A percentile compares a stretch with the other conserved stretches of the same genome.
These are phyloP conservation scores for Drosophila novamexicana DNA, from an alignment of 1,140 invertebrate genomes.

Conservation along the genomic window DNA sequence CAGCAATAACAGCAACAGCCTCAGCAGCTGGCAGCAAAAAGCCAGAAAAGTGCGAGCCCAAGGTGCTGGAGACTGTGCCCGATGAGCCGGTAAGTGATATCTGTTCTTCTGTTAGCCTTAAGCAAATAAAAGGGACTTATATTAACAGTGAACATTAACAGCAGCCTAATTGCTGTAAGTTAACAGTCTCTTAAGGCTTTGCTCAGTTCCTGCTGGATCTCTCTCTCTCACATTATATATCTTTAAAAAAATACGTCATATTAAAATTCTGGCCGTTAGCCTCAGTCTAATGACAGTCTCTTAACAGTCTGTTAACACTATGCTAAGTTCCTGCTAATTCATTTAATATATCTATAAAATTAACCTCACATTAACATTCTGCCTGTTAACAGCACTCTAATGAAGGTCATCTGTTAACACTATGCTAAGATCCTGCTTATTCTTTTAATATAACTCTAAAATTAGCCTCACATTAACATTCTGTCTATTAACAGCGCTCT, in stretches of 20 bases:
- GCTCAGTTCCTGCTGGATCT: not conserved
- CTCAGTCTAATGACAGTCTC: not conserved
- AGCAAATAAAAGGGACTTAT: not conserved
- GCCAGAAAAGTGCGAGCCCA: constrained; percentile 74
- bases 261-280: not conserved
- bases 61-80: constrained; percentile 73
- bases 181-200: not conserved
- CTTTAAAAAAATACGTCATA: not conserved
- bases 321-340: not conserved
- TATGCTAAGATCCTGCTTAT: too few species aligned
- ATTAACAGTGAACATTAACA: not conserved
- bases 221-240: too few species aligned
- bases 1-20: constrained; percentile 26
- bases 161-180: not conserved
- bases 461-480: not conserved
- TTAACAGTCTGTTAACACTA: not conserved
- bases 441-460: too few species aligned
- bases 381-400: too few species aligned
- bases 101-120: not conserved
- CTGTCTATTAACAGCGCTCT: not conserved
- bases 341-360: too few species aligned
- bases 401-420: too few species aligned
- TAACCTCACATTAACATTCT: too few species aligned
- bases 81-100: constrained; percentile 76
- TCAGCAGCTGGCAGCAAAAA: constrained; percentile 25